Percentiles rank a stretch among this genome's conserved stretches.
Conservation (phyloP, 2,888 invertebrate genomes). For the Sturmia bella region DNA sequence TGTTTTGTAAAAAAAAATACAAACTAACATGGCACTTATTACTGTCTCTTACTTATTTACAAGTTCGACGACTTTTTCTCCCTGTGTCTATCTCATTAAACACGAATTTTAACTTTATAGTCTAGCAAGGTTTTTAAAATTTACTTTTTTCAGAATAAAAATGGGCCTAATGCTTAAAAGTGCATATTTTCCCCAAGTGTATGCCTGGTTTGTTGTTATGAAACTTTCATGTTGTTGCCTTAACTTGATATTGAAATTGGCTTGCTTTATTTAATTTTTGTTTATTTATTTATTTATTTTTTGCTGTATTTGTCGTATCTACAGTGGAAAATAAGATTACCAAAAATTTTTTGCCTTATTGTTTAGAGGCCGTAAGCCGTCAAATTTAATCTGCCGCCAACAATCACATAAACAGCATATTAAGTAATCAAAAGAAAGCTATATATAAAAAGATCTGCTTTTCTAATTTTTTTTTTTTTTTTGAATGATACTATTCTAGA, state of each 20-base stretch:
- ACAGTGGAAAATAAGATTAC: background rate
- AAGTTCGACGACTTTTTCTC: too few species aligned
- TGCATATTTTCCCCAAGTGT: too few species aligned
- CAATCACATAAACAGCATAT: constrained; percentile 65
- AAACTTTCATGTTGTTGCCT: constrained; percentile 33
- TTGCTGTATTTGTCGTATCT: background rate
- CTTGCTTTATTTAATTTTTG: background rate
- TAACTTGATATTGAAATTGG: constrained; percentile 35
- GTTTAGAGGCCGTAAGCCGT: constrained; percentile 27
- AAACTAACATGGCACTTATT: too few species aligned
- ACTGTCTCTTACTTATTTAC: too few species aligned
- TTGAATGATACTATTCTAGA: background rate
- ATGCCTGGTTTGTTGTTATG: too few species aligned
- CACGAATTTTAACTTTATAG: too few species aligned
- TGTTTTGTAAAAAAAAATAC: too few species aligned
- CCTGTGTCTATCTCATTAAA: too few species aligned
- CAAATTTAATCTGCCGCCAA: constrained; percentile 30
- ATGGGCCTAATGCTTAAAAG: too few species aligned
- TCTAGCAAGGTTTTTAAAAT: too few species aligned
- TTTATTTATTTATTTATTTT: background rate
- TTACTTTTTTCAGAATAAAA: too few species aligned
- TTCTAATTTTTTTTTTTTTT: background rate
- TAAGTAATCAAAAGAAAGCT: constrained; percentile 56
- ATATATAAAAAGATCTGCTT: constrained; percentile 27
- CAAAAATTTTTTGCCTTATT: constrained; percentile 29